Evolutionary conservation across 2,888 invertebrate genomes (phyloP), one percentile per base, ranked within the genome.

Genomic region (Caenorhabditis uteleia): DNA sequence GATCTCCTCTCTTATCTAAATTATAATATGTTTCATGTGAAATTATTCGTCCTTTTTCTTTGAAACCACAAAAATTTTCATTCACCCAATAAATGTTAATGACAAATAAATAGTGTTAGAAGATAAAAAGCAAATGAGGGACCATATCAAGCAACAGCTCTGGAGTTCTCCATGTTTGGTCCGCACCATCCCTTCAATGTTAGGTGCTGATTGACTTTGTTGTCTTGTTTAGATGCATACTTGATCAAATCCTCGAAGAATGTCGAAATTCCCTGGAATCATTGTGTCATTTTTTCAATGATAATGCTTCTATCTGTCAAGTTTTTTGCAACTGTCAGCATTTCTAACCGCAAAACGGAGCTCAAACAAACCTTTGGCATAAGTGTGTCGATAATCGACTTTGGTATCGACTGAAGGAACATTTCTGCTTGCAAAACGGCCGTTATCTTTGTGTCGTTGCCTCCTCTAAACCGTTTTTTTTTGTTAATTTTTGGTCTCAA

Each of bases 191-290:
- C 64, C 3, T 33, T 49, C 20, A 64, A 31, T 6, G 51, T 36
- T 26, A 44, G 57, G 18, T 57, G 45, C 38, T 57, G 34, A 16
- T 53, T 53, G 3, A 64, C 64, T 20, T 64, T 64, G 26, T 55
- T 66, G 33, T 58, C 61, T 21, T 70, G 59, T 26, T 66, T 70
- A 8, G 50, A 36, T 2, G 70, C 66, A 36, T 62, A 70, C 16
- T 61, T 60, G 14, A 55, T 42, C n/a, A 70, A 36, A 31, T 70
- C 70, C 4, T 62, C 62, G 38, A 70, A 70, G 26, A 70, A 70
- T 10, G 42, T 55, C 1, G 47, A 14, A 20, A 70, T 66, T n/a
- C 70, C 66, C 70, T 70, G 48, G 27, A 66, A 62, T 14, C 7
- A 33, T 4, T 5, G 33, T 33, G 33, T 33, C 16, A 7, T 33